Base-by-base conservation (phyloP, 2,113 vertebrate genomes). In the Sebastes schlegelii region DNA sequence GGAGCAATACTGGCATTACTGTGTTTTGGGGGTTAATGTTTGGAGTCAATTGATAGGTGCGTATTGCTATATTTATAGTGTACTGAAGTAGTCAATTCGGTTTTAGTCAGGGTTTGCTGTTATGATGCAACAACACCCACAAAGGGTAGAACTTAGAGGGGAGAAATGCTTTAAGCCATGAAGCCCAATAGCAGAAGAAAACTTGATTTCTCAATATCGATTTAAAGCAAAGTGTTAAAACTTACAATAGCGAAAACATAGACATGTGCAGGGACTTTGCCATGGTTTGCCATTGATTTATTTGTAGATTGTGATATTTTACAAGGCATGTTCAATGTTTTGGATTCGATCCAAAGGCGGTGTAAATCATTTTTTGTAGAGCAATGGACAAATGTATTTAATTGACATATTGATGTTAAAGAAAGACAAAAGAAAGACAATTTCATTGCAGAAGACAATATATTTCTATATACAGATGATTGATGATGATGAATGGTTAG, bases 401-500 rank as follows among this genome's bases (percentile, higher is more conserved):
- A 34, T 54, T 80, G 13, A 64, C 49, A 70, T 61, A 4, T 34
- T 34, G 34, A 34, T 34, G 34, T 68, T 17, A 13, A 52, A 72
- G 61, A 16, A 3, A 46, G 45, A 57, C 42, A 0, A 0, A 34
- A 0, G 34, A 10, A 40, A 14, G 40, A 49, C 5, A 11, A 1
- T 26, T 11, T 21, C 17, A 66, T 45, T 23, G 9, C 49, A 51
- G n/a, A 16, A 34, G 76, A 40, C 17, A 34, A 14, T 11, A 14
- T 12, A 76, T 61, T 72, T 46, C 12, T 51, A 11, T 40, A 49
- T 62, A 17, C 16, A n/a, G 55, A 72, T 67, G 70, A 76, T 61
- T 12, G 40, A 68, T 34, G 21, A 48, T 75, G 85, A 76, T 67
- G 54, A n/a, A 79, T 65, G 70, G 34, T 43, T 1, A 26, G 11